Evolutionary conservation across 2,113 vertebrate genomes (phyloP).

Genomic region (Oxyruncus cristatus): DNA sequence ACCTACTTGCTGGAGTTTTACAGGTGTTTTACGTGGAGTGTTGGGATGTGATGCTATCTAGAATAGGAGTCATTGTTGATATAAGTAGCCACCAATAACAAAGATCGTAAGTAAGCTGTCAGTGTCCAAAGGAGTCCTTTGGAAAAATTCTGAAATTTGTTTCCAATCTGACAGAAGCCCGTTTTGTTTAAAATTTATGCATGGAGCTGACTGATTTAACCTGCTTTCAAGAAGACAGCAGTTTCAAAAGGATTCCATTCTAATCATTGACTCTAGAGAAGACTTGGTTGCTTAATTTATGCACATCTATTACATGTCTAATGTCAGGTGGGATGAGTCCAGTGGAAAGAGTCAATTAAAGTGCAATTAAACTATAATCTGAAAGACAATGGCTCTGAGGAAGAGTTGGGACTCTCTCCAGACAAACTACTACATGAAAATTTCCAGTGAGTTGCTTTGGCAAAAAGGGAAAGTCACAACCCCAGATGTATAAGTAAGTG

Average conservation of each 20-base stretch:
- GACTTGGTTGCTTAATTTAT: not conserved
- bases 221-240: not conserved
- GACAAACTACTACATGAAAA: not conserved
- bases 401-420: not conserved
- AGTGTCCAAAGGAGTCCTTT: not conserved
- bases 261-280: not conserved
- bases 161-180: not conserved
- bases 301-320: not conserved
- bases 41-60: not conserved
- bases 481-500: not conserved
- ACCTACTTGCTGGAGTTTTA: not conserved
- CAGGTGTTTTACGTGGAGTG: not conserved
- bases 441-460: not conserved
- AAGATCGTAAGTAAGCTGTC: not conserved
- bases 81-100: not conserved
- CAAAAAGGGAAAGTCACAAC: not conserved
- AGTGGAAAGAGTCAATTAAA: not conserved
- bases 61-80: not conserved
- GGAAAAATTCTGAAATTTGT: not conserved
- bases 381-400: not conserved
- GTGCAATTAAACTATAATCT: not conserved
- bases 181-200: not conserved
- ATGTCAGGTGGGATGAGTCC: not conserved
- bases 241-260: not conserved
- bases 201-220: not conserved